phyloP scores from a whole-genome alignment of 2,113 vertebrate genomes.

The Pipra filicauda region DNA sequence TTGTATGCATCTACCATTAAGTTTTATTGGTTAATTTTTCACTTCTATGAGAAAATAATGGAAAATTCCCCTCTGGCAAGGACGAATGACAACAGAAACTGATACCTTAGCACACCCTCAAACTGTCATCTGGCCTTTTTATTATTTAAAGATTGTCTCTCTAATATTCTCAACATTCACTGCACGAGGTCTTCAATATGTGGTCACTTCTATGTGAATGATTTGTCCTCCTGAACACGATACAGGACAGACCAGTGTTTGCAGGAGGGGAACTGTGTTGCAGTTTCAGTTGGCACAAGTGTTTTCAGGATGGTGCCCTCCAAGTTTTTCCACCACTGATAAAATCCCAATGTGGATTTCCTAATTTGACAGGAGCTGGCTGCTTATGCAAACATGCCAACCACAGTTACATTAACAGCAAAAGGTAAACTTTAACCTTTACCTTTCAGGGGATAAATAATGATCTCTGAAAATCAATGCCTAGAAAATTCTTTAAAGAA shows the following conservation, averaged over 20 bases:
- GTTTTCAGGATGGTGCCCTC: not conserved
- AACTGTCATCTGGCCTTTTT: not conserved
- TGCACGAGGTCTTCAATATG: not conserved
- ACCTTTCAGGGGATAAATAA: constrained; percentile 23
- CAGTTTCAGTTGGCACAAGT: not conserved
- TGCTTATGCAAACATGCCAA: constrained; percentile 38
- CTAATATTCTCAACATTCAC: not conserved
- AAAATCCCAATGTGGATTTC: not conserved
- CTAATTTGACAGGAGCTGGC: constrained; percentile 58
- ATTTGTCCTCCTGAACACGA: not conserved
- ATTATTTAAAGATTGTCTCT: not conserved
- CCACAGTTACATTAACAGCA: constrained; percentile 40
- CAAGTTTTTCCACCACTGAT: not conserved
- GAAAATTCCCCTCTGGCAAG: not conserved
- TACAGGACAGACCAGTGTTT: not conserved
- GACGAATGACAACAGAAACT: not conserved
- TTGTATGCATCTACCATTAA: not conserved
- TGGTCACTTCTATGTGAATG: not conserved
- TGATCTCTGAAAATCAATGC: not conserved
- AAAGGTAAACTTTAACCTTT: constrained; percentile 40
- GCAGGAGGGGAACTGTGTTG: not conserved
- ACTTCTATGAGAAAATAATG: not conserved
- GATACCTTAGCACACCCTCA: not conserved
- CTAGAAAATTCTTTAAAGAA: not conserved
- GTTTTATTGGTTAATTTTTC: not conserved